These are phyloP conservation scores for Halictus rubicundus DNA, from an alignment of 1,140 invertebrate species.

Conservation along the genomic window DNA sequence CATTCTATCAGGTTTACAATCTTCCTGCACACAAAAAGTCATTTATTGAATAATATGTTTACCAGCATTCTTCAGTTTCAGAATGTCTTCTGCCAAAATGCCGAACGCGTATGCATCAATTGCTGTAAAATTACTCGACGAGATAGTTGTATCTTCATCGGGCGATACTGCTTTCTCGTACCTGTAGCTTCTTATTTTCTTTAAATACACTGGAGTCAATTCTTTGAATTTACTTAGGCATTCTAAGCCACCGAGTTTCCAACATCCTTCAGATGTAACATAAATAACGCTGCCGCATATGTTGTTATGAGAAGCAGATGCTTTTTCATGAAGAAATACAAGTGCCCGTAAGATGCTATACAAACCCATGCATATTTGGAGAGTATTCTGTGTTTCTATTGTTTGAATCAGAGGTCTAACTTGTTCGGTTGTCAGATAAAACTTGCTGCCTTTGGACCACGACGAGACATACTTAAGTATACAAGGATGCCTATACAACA, in stretches of 20 bases:
- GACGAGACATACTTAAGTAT: conserved; percentile 90
- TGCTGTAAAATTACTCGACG: conserved; percentile 76
- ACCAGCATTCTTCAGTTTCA: conserved; percentile 84
- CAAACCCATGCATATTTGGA: conserved; percentile 90
- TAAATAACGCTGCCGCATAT: conserved; percentile 89
- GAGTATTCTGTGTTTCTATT: conserved; percentile 83
- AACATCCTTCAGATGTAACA: conserved; percentile 89
- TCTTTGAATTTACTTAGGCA: conserved; percentile 87
- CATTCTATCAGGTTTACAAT: background rate
- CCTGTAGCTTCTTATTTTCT: conserved; percentile 85
- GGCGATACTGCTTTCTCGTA: conserved; percentile 86
- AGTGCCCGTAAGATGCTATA: conserved; percentile 88
- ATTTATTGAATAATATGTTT: conserved; percentile 15
- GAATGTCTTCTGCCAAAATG: conserved; percentile 87
- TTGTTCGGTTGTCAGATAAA: conserved; percentile 89
- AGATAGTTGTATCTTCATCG: conserved; percentile 83
- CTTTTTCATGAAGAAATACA: conserved; percentile 90
- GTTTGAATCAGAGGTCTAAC: conserved; percentile 86
- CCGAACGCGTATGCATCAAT: conserved; percentile 92
- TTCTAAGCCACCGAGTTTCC: conserved; percentile 91
- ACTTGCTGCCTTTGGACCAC: conserved; percentile 87
- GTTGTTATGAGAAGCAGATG: conserved; percentile 90
- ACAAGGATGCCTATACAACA: conserved; percentile 90
- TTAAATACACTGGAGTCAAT: conserved; percentile 84
- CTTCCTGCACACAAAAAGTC: background rate